These are phyloP conservation scores for Brachystomella parvula DNA, from an alignment of 1,140 invertebrate species.

Conservation along the genomic window DNA sequence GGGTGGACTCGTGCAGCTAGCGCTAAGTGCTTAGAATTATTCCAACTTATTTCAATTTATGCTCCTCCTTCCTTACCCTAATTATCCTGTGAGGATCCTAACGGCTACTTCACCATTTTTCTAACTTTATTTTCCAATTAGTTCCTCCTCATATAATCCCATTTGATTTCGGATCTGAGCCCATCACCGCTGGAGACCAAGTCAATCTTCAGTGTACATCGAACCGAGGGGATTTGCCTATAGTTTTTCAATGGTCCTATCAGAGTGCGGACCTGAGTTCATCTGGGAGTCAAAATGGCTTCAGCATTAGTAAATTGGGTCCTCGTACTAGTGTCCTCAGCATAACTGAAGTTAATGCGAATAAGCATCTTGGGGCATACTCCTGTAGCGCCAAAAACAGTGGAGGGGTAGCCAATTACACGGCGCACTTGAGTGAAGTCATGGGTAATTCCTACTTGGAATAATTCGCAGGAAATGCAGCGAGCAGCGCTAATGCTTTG, in stretches of 20 bases:
- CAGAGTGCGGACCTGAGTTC: conserved; percentile 17
- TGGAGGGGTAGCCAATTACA: conserved; percentile 53
- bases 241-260: conserved; percentile 30
- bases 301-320: conserved; percentile 40
- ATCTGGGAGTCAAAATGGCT: conserved; percentile 17
- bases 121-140: conserved; percentile 37
- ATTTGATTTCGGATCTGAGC: conserved; percentile 54
- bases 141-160: conserved; percentile 54
- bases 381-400: conserved; percentile 37
- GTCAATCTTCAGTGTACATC: conserved; percentile 33
- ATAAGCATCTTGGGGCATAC: conserved; percentile 37
- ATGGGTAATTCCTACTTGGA: conserved; percentile 37
- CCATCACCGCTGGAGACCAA: conserved; percentile 26
- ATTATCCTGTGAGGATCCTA: too few species aligned
- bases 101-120: neutral
- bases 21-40: too few species aligned
- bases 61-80: too few species aligned
- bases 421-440: conserved; percentile 41
- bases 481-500: neutral
- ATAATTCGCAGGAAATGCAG: too few species aligned
- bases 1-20: too few species aligned
- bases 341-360: conserved; percentile 44
- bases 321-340: conserved; percentile 55
- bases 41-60: too few species aligned
- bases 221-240: conserved; percentile 34